Evolutionary conservation across 2,113 vertebrate genomes (phyloP), one percentile per base, ranked within the genome.

Genomic region (Scomber japonicus): DNA sequence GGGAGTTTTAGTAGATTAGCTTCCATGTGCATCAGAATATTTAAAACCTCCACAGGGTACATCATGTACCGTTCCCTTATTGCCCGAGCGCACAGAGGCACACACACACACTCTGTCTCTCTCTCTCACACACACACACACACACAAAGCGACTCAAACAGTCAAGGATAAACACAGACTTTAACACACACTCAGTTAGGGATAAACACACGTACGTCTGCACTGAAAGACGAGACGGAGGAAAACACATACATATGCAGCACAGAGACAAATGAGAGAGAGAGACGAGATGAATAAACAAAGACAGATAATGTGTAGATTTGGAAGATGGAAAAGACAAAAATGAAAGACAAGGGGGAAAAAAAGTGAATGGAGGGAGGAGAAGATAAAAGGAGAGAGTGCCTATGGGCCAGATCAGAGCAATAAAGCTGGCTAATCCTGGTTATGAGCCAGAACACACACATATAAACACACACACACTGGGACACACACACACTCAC

Each of bases 371-470:
- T 54, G 10, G 12, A 50, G 45, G 21, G 55, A 31, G 63, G 64
- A 79, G 51, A 19, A 51, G 69, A 86, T 79, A 51, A 81, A 69
- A 82, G 17, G 56, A n/a, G 24, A 79, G n/a, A 46, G 72, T 30
- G 78, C 83, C 68, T 71, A 64, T 45, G 5, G 85, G 80, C 76
- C 80, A 82, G 81, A 83, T 83, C 82, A 85, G 76, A 77, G 78
- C 79, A 88, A 80, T 92, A 89, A 91, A 91, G 45, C 77, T 35
- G 30, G 85, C 90, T 87, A 87, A 90, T 90, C 78, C 87, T 84
- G 76, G 88, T 88, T 82, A 78, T 81, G 82, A 80, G 85, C 81
- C 78, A 83, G 78, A 74, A 87, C 78, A 86, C 81, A 87, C 69
- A 88, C 76, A 57, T n/a, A 74, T 7, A 57, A 64, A 66, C 54